phyloP scores from a whole-genome alignment of 2,113 vertebrate genomes.

The Alectura lathami region DNA sequence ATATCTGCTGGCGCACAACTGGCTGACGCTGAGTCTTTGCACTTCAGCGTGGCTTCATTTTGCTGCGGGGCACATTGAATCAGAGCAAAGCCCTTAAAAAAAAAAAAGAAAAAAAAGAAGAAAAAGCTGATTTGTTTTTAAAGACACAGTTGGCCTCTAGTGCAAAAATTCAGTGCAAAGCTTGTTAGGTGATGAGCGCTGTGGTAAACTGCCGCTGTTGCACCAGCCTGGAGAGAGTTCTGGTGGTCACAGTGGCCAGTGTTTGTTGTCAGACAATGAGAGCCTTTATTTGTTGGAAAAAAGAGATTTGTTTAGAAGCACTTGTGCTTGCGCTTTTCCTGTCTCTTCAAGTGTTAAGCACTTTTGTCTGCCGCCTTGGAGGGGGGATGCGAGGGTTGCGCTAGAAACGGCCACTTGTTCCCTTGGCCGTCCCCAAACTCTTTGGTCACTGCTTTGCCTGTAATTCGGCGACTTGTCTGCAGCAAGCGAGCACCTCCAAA shows the following conservation, averaged over 20 bases:
- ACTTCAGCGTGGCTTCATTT: accelerated
- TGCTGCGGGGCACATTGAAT: not conserved
- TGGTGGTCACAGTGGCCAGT: not conserved
- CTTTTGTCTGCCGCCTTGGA: no score
- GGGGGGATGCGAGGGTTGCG: not conserved
- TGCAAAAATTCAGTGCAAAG: not conserved
- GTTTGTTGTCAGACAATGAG: not conserved
- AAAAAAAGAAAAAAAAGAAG: not conserved
- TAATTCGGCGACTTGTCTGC: not conserved
- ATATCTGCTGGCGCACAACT: not conserved
- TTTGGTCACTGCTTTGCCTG: not conserved
- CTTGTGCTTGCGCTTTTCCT: not conserved
- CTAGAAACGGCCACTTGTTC: not conserved
- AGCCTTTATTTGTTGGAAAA: not conserved
- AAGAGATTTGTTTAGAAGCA: not conserved
- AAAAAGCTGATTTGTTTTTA: not conserved
- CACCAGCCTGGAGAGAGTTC: not conserved
- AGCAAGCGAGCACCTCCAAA: not conserved
- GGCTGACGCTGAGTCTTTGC: accelerated
- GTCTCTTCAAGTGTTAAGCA: no score
- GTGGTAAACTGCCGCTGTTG: not conserved
- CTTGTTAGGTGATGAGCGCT: not conserved
- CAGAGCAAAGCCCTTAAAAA: not conserved
- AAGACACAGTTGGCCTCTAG: not conserved
- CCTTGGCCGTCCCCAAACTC: not conserved